phyloP scores from a whole-genome alignment of 2,797 vertebrate species.

The Channa striata region DNA sequence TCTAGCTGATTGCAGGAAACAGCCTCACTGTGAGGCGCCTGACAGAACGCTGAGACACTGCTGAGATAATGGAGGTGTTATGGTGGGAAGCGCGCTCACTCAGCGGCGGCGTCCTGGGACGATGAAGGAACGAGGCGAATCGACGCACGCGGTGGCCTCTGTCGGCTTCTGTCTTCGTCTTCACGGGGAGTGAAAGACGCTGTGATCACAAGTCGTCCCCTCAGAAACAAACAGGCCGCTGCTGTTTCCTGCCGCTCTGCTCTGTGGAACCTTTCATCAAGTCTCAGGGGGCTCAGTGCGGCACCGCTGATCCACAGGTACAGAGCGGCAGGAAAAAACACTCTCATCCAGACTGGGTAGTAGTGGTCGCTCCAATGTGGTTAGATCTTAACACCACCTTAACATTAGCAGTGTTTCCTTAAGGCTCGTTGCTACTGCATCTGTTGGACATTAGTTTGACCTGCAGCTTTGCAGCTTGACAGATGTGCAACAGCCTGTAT shows the following conservation, averaged over 20 bases:
- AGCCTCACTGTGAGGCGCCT: slow-evolving; percentile 5
- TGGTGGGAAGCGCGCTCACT: slow-evolving; percentile 17
- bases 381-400: no score
- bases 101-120: slow-evolving; percentile 35
- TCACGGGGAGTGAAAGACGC: background rate
- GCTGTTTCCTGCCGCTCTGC: slow-evolving; percentile 24
- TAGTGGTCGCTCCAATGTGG: no score
- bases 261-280: slow-evolving; percentile 20
- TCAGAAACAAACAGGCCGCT: slow-evolving; percentile 5
- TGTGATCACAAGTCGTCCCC: slow-evolving; percentile 16
- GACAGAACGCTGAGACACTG: slow-evolving; percentile 2
- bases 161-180: slow-evolving; percentile 27
- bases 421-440: no score
- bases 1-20: slow-evolving; percentile 12
- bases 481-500: no score
- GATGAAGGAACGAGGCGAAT: slow-evolving; percentile 29
- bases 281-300: slow-evolving; percentile 18
- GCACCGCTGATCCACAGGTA: background rate
- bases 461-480: no score
- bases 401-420: no score
- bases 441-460: no score
- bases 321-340: background rate
- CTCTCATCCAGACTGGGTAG: no score
- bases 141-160: background rate
- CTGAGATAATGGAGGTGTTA: slow-evolving; percentile 25